Base-by-base conservation (phyloP, 2,113 vertebrate species). In the Menidia beryllina region DNA sequence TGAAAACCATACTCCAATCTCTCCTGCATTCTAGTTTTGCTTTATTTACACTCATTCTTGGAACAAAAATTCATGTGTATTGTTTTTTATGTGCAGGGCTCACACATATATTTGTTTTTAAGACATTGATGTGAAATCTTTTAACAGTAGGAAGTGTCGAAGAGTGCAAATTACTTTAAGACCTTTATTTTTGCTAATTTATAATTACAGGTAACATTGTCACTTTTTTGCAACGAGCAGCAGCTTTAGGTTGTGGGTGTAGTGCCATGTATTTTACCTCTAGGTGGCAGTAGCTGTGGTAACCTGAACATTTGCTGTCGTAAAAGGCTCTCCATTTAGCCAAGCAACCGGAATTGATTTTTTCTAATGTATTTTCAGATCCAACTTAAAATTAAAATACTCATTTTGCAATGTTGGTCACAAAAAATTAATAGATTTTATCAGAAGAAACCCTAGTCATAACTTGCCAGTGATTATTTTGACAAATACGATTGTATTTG, bases 261-360 rank as follows among this genome's bases (percentile, higher is more conserved):
- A 43, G 39, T 43, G 5, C 15, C 14, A 43, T 14, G 1, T 20
- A 7, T 12, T 48, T 39, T 10, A 0, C 51, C 74, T 14, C 75
- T 53, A 19, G 74, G 43, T 49, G 79, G 58, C 45, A 20, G 14
- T 36, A 75, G n/a, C 8, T 13, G 26, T 41, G 11, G 2, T 14
- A 12, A 10, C 4, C 3, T n/a, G 1, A 24, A 3, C 9, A 1
- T 26, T 1, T 58, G 2, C 25, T 2, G 2, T 13, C 3, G 5
- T 47, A 0, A 13, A 59, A 47, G 56, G n/a, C 53, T 2, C 7
- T 3, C 12, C 4, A 24, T 25, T 69, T 57, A 47, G 19, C 5
- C 14, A 13, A 2, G n/a, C 0, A n/a, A 80, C 36, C 43, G 36
- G 52, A 64, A n/a, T n/a, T n/a, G n/a, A n/a, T 73, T 4, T 61